Evolutionary conservation across 1,140 invertebrate species (phyloP), one percentile per base, ranked within the genome.

Genomic region (Parasteatoda tepidariorum): DNA sequence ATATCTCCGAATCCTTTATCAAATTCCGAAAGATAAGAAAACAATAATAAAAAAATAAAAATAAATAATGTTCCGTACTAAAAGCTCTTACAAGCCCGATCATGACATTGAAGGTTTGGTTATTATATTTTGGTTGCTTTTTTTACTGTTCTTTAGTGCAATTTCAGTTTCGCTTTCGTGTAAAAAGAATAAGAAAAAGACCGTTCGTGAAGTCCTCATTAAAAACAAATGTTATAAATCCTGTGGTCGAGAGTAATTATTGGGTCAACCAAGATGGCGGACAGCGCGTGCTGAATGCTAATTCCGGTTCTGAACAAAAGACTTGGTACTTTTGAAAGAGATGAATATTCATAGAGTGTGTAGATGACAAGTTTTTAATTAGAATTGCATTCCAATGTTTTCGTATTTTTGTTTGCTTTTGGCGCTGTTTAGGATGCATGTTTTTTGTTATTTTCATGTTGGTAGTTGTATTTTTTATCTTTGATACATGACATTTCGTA

Each of bases 141-240:
- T 26, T 11, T 18, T 3, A 15, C 7, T 54, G 26, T 55, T 15
- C 30, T 28, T 3, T 18, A 0, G 48, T 26, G 26, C 24, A 71
- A 31, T 74, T 61, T 74, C 38, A 31, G 55, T 74, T 74, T 41
- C 22, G 30, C 28, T 26, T 74, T 38, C 55, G 26, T 48, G 33
- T 61, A 48, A 11, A 26, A 6, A 57, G 2, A 71, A 3, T 2
- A 13, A 2, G 18, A 48, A 48, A 48, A 48, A 26, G 24, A 59
- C n/a, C n/a, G n/a, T 61, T 59, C 71, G 71, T 74, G 71, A 74
- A 2, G n/a, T 55, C 26, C 61, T 74, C 71, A 74, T 74, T 74
- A 74, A 74, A 61, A 74, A 74, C 31, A 61, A 74, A 59, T 24
- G 31, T 59, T 22, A 74, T 74, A 74, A 74, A 74, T 74, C 55